Conservation (phyloP, 2,888 invertebrate species). For the Saturnia pavonia region DNA sequence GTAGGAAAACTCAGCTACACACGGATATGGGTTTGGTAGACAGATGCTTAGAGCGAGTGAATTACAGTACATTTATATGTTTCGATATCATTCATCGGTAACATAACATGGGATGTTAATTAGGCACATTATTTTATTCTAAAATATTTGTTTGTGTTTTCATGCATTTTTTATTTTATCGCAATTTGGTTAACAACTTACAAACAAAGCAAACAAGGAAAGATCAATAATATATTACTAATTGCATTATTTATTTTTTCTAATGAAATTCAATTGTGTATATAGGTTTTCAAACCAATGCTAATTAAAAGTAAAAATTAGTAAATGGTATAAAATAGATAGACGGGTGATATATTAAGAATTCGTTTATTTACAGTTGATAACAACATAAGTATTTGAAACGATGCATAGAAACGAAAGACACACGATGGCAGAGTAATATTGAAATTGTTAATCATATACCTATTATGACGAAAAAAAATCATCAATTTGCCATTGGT, state of each 20-base stretch:
- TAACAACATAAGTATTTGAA: background rate
- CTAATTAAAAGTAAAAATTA: background rate
- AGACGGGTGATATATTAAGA: too few relatives aligned
- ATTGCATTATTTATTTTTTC: background rate
- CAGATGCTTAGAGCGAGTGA: conserved; percentile 1
- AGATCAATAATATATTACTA: background rate
- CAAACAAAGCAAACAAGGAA: background rate
- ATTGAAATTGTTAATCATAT: background rate
- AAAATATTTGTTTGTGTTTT: background rate
- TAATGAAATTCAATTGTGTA: background rate
- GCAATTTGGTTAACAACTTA: background rate
- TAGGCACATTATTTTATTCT: too few relatives aligned
- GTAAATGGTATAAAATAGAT: too few relatives aligned
- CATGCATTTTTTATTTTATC: background rate
- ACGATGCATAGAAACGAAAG: background rate
- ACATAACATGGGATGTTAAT: background rate
- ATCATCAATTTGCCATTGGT: background rate
- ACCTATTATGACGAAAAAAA: background rate
- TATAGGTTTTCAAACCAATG: background rate
- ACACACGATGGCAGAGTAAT: background rate
- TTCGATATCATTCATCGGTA: background rate
- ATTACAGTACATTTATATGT: background rate
- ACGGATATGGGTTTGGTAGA: background rate
- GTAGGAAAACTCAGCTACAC: background rate
- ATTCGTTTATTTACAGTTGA: too few relatives aligned